A percentile compares a stretch with the other conserved stretches of the same genome.
phyloP scores from a whole-genome alignment of 1,140 invertebrate genomes.

The Palaemon carinicauda region DNA sequence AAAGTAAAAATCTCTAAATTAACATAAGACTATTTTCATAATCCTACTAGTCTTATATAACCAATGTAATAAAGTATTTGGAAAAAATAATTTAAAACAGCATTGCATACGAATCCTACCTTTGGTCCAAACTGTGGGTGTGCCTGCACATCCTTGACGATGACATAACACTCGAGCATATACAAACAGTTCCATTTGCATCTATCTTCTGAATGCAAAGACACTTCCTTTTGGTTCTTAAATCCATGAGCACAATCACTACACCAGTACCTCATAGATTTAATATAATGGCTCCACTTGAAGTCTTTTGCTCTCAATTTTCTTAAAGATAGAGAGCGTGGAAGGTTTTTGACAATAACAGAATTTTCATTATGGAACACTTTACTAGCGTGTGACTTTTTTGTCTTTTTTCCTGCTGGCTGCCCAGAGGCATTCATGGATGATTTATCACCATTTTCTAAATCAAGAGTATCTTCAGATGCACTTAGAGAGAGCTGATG shows the following conservation, averaged over 20 bases:
- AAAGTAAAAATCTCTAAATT: no score
- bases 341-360: slow-evolving; percentile 49
- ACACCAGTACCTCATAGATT: slow-evolving; percentile 60
- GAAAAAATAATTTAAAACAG: background rate
- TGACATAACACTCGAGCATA: slow-evolving; percentile 59
- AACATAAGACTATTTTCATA: no score
- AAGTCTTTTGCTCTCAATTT: slow-evolving; percentile 59
- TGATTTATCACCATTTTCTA: slow-evolving; percentile 44
- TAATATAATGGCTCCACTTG: slow-evolving; percentile 60
- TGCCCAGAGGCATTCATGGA: slow-evolving; percentile 21
- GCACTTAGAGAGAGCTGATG: slow-evolving; percentile 31
- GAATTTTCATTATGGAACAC: slow-evolving; percentile 59
- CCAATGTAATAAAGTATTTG: no score
- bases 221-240: slow-evolving; percentile 57
- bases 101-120: slow-evolving; percentile 20
- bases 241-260: slow-evolving; percentile 59
- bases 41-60: no score
- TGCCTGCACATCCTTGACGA: slow-evolving; percentile 54
- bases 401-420: slow-evolving; percentile 35
- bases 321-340: slow-evolving; percentile 28
- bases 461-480: background rate
- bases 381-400: slow-evolving; percentile 43
- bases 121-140: slow-evolving; percentile 58
- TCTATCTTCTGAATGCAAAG: slow-evolving; percentile 51
- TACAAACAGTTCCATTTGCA: slow-evolving; percentile 59